A percentile compares a stretch with the other conserved stretches of the same genome.
Conservation (phyloP, 2,888 invertebrate genomes). For the Brachyptera putata region DNA sequence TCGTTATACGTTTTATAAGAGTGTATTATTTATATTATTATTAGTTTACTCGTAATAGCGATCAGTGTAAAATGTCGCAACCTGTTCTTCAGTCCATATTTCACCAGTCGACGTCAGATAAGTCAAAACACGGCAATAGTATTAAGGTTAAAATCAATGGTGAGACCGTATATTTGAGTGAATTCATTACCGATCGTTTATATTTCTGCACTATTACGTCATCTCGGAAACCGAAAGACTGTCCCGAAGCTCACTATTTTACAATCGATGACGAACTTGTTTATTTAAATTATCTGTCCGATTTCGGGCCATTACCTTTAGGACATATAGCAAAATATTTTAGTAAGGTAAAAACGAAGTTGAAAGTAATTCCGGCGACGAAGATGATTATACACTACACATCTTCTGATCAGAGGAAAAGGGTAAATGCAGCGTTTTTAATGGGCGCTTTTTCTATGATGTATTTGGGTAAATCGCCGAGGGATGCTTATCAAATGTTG, state of each 20-base stretch:
- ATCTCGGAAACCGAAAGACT: conserved; percentile 59
- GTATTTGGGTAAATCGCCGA: conserved; percentile 65
- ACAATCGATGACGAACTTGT: conserved; percentile 71
- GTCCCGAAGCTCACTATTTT: conserved; percentile 68
- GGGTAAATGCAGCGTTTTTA: conserved; percentile 84
- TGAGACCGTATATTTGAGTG: conserved; percentile 34
- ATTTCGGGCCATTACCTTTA: conserved; percentile 87
- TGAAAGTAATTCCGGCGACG: conserved; percentile 61
- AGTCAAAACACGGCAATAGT: neutral
- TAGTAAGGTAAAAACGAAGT: conserved; percentile 66
- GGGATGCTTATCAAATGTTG: conserved; percentile 62
- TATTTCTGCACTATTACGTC: conserved; percentile 71
- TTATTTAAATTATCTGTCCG: conserved; percentile 81
- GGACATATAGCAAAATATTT: conserved; percentile 83
- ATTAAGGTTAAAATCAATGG: conserved; percentile 6
- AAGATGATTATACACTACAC: conserved; percentile 80
- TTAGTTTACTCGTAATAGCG: no score
- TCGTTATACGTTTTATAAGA: no score
- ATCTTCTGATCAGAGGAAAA: conserved; percentile 65
- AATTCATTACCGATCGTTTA: conserved; percentile 61
- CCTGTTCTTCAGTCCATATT: neutral
- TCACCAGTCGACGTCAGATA: neutral
- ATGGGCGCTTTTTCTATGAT: conserved; percentile 75
- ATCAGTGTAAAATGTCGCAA: neutral
- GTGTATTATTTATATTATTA: no score